Base-by-base conservation (phyloP, 2,888 invertebrate species). In the Drosophila silvestris region DNA sequence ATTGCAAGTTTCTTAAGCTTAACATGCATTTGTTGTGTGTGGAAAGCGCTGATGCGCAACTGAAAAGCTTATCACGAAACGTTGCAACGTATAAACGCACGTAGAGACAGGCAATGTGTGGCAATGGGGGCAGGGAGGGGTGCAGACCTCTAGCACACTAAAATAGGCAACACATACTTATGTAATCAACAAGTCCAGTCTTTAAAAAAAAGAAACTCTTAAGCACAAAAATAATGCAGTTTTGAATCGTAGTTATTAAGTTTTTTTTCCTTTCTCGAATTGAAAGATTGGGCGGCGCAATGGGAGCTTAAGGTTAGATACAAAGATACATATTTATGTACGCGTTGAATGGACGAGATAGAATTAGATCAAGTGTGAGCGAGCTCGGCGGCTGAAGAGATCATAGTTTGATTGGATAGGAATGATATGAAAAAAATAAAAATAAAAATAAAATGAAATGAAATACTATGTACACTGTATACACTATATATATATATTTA, bases 1-100 rank as follows among this genome's bases (percentile, higher is more conserved):
- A 79, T 74, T 71, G 63, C 52, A 47, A 58, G 59, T 65, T 70
- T 59, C 58, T 66, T 67, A 81, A 79, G 82, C 82, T 82, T 79
- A 51, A 84, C 74, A 72, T 85, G 89, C 84, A 85, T 85, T 85
- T 85, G 22, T 50, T 53, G 37, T 47, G 72, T 56, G 44, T 57
- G 66, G 19, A 9, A 57, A 39, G 26, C 57, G 22, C 59, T 59
- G 22, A 68, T 37, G 57, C 50, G 52, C 47, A 37, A 54, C 51
- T 9, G 19, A 22, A 19, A 41, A 70, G 37, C 22, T 37, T 50
- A 41, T 53, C 47, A 19, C 14, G n/a, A 19, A 41, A 26, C n/a
- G n/a, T 5, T 58, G 57, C 53, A 62, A 57, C 63, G 59, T 47
- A 60, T 59, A 51, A 62, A 51, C 54, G 47, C 7, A 22, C 12